Conservation (phyloP, 2,113 vertebrate genomes). For the Prunella himalayana region DNA sequence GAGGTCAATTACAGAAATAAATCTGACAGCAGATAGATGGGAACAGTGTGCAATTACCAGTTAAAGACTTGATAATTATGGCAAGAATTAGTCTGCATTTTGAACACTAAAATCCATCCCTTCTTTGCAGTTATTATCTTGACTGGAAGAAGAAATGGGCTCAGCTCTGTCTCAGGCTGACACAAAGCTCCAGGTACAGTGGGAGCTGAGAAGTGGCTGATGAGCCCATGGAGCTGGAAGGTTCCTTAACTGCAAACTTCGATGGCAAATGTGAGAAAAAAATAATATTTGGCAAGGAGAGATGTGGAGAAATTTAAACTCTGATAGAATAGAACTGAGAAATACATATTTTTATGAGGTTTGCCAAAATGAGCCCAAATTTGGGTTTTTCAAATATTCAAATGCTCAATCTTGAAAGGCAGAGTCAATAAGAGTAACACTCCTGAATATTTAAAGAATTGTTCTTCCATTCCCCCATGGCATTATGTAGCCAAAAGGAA, state of each 20-base stretch:
- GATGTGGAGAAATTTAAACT: background rate
- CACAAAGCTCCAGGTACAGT: background rate
- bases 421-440: background rate
- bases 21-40: conserved; percentile 48
- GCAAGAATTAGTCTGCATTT: conserved; percentile 54
- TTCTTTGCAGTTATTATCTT: conserved; percentile 50
- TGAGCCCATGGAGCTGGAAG: background rate
- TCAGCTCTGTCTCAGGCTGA: background rate
- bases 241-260: background rate
- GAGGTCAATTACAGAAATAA: conserved; percentile 61
- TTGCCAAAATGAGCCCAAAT: background rate
- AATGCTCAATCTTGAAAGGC: background rate
- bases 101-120: conserved; percentile 28
- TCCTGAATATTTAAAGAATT: background rate
- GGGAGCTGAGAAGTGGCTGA: background rate
- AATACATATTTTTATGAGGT: accelerated
- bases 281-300: background rate
- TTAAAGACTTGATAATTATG: conserved; percentile 55
- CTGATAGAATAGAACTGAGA: background rate
- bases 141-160: conserved; percentile 2
- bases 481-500: background rate
- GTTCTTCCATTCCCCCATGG: background rate
- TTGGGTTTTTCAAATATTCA: background rate
- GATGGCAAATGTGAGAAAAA: background rate
- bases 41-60: conserved; percentile 52